Evolutionary conservation across 2,888 invertebrate genomes (phyloP), one percentile per base, ranked within the genome.

Genomic region (Mallateleia sp.): DNA sequence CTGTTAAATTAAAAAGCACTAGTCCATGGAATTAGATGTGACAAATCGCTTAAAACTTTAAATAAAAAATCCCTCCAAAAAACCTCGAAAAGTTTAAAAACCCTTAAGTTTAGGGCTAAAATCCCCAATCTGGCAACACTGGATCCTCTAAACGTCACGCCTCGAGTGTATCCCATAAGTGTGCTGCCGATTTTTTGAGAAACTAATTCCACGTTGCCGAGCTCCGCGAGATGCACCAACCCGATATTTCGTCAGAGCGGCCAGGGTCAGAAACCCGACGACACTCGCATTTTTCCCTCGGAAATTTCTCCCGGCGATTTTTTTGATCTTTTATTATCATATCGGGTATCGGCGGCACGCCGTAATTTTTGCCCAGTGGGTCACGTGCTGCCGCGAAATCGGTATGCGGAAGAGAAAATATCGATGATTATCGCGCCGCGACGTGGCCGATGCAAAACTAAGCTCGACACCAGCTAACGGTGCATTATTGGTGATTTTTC

Each of bases 381-480:
- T 87, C 81, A 87, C 77, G 77, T 84, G 84, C 78, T 66, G 82
- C 92, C 89, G 90, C 92, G 90, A 93, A 93, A 93, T 94, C 92
- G 94, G 93, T 92, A 94, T 93, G 94, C 94, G 94, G 94, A 94
- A 94, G 94, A 92, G 93, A 93, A 93, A 93, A 93, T 94, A 93
- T 93, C 93, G 93, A 94, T 94, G 93, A 93, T 93, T 94, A 94
- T 94, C 93, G 91, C 92, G 77, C 32, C 67, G 79, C 84, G 78
- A 88, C 75, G 85, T 87, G 79, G 86, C 81, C 89, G 89, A 79
- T 88, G 90, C 90, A 89, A 90, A 91, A 89, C 92, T 91, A 90
- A 90, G 87, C 90, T 82, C 77, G 81, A 90, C 90, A 84, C 81
- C 71, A 72, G 47, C 60, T 91, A 92, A 90, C 91, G 91, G 91